Percentiles rank a stretch among this genome's conserved stretches.
These are phyloP conservation scores for Clarias pachynema DNA, from an alignment of 2,797 vertebrate species.

Conservation along the genomic window DNA sequence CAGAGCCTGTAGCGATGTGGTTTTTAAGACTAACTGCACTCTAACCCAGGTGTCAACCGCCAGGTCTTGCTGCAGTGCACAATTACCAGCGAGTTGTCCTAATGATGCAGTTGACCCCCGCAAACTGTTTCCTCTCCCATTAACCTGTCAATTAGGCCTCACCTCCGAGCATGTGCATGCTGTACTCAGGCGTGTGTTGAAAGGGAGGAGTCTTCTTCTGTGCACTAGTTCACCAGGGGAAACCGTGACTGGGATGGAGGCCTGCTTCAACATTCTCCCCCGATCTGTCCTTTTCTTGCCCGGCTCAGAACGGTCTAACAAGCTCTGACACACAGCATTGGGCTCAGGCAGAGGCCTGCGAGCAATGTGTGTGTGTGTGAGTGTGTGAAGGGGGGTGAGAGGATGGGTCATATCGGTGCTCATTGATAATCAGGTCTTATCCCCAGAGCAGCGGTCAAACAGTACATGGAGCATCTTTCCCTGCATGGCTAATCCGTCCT, in stretches of 20 bases:
- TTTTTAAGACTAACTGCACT: slow-evolving; percentile 56
- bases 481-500: slow-evolving; percentile 64
- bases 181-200: slow-evolving; percentile 19
- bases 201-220: slow-evolving; percentile 8
- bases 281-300: slow-evolving; percentile 50
- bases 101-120: slow-evolving; percentile 58
- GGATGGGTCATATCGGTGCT: slow-evolving; percentile 50
- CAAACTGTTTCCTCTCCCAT: slow-evolving; percentile 54
- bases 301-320: slow-evolving; percentile 58
- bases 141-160: slow-evolving; percentile 66
- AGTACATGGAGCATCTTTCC: slow-evolving; percentile 55
- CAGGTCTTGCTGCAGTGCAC: slow-evolving; percentile 48
- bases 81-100: slow-evolving; percentile 55
- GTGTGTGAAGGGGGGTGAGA: slow-evolving; percentile 4
- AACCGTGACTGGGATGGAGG: slow-evolving; percentile 55
- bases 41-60: slow-evolving; percentile 59
- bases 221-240: slow-evolving; percentile 34
- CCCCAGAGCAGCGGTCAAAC: slow-evolving; percentile 62
- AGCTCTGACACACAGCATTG: slow-evolving; percentile 59
- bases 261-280: slow-evolving; percentile 40
- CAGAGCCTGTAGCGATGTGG: slow-evolving; percentile 46
- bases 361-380: slow-evolving; percentile 31
- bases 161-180: slow-evolving; percentile 42
- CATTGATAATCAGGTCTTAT: slow-evolving; percentile 67
- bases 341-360: slow-evolving; percentile 55